Conservation (phyloP, 2,888 invertebrate genomes). For the Drosophila subsilvestris region DNA sequence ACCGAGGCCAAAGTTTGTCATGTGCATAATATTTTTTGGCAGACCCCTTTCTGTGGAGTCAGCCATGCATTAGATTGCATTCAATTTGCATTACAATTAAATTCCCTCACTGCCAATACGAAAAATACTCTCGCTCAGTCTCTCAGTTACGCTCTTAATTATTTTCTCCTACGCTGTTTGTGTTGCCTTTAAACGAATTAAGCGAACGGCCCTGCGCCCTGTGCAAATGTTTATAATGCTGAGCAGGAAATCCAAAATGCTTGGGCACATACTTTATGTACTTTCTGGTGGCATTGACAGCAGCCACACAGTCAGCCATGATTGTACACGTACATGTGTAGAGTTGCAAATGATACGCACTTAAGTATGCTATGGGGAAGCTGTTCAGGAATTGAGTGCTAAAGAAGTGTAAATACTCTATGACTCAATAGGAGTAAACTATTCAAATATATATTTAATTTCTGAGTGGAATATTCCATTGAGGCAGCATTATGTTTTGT, state of each 20-base stretch:
- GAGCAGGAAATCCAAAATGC: conserved; percentile 33
- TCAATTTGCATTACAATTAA: conserved; percentile 66
- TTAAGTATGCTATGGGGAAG: conserved; percentile 46
- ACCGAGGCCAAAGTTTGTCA: conserved; percentile 61
- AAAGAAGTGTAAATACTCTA: conserved; percentile 1
- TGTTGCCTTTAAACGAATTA: conserved; percentile 68
- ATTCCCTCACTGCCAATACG: too few species aligned
- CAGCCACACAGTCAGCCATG: not conserved
- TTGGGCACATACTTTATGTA: conserved; percentile 28
- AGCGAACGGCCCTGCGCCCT: conserved; percentile 19
- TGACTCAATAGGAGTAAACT: too few species aligned
- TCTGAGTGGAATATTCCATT: too few species aligned
- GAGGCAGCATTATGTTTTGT: too few species aligned
- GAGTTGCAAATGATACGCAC: conserved; percentile 40
- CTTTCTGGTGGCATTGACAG: conserved; percentile 14
- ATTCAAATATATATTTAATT: too few species aligned
- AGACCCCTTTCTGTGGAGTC: conserved; percentile 33
- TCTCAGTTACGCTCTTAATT: conserved; percentile 59
- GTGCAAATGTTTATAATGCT: conserved; percentile 58
- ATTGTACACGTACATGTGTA: not conserved
- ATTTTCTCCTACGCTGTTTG: conserved; percentile 50
- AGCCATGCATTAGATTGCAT: conserved; percentile 53
- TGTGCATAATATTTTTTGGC: conserved; percentile 64
- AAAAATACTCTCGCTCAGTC: conserved; percentile 3
- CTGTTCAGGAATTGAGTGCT: conserved; percentile 6